Evolutionary conservation across 2,113 vertebrate genomes (phyloP), one percentile per base, ranked within the genome.

Genomic region (Percina caprodes): DNA sequence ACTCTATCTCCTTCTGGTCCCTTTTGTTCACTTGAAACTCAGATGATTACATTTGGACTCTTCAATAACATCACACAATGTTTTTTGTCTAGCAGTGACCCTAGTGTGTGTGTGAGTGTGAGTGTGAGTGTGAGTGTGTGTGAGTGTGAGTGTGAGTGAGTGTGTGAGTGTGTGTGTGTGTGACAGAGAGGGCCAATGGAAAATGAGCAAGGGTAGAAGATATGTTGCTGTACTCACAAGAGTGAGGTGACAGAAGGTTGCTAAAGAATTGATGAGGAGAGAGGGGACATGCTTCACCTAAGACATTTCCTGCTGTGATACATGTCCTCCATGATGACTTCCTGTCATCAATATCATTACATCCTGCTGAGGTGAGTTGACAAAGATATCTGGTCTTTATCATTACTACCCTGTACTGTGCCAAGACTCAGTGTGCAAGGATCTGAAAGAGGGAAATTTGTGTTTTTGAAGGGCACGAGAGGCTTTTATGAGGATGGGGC

Each of bases 331-430:
- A 54, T 80, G 89, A 93, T 87, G 86, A 92, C 88, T 92, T 91
- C 77, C 86, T 93, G 93, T 94, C 94, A 96, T 95, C 94, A 95
- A 93, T 94, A 93, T 94, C 89, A 93, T 94, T 89, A 88, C 87
- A 78, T 91, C 90, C 93, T 85, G 87, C 89, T 83, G 90, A 72
- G 92, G 79, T 55, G 79, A 88, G 85, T 83, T 89, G 90, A 91
- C 83, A 91, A 88, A 89, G 89, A 74, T 87, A 86, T 74, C 82
- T 59, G 84, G 79, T 80, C 61, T 76, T 74, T 35, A 85, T 78
- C 72, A 26, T 13, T 74, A 69, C 84, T 58, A 70, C 48, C 16
- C 33, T 65, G 45, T 6, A 46, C 39, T 45, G n/a, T 84, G 79
- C 82, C 84, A 81, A 75, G 65, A 33, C 75, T 79, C 48, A 21